Base-by-base conservation (phyloP, 2,888 invertebrate species). In the Acleris sparsana region DNA sequence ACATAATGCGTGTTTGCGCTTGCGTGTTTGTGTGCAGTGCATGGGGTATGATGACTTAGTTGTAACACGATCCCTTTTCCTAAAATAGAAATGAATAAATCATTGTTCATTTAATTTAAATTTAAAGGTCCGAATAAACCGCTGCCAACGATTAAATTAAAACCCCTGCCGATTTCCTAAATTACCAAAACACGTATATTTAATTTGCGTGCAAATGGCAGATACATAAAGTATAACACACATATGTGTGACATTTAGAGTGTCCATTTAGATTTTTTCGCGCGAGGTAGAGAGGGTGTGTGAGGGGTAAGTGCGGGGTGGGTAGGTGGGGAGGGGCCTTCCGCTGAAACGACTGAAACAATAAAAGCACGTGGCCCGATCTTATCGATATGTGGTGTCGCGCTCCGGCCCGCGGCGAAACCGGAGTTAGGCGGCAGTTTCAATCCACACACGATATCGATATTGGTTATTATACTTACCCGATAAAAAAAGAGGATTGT, bases 331-430 rank as follows among this genome's bases (percentile, higher is more conserved):
- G 53, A 55, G 46, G 55, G 63, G 62, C 49, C 61, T 67, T 63
- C 62, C 68, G 63, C 67, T 71, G 72, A 71, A 78, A 75, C 75
- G 76, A 73, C 73, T 78, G 75, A 78, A 83, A 88, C 88, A 86
- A 88, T 88, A 85, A 87, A 88, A 87, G 75, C 83, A 82, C 74
- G 78, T 77, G 76, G 77, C 75, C 71, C 77, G 81, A 81, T 87
- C 87, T 89, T 87, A 86, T 89, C 86, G 89, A 89, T 85, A 87
- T 88, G 82, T 81, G 84, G 79, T 89, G 89, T 87, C 78, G 80
- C 77, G 72, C 73, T 73, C 75, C 76, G 73, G 81, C 86, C 86
- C 78, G 80, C 78, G 86, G 89, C 83, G 60, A 68, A 69, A 72
- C 72, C 70, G 74, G 74, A 73, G 79, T 79, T 79, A 80, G 77